Percentiles rank a stretch among this genome's conserved stretches.
Conservation (phyloP, 2,888 invertebrate species). For the Orthonevra nobilis region DNA sequence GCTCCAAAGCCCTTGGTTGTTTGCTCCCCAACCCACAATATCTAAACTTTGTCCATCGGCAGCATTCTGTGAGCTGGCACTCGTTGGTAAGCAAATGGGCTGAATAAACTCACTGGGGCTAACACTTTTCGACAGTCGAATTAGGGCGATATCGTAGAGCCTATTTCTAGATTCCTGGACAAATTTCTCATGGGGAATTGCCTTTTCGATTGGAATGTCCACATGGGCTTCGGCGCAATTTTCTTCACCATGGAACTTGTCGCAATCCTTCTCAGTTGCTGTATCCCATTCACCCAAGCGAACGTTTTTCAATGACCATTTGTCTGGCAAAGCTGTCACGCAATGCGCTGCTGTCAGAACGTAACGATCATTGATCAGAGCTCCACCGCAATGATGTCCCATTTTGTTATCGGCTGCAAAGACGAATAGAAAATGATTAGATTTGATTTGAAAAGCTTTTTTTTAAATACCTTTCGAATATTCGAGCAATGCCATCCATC, state of each 20-base stretch:
- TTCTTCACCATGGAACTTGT: conserved; percentile 78
- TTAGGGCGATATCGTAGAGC: conserved; percentile 87
- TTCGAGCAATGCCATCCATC: conserved; percentile 80
- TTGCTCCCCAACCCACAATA: conserved; percentile 86
- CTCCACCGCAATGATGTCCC: conserved; percentile 88
- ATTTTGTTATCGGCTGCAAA: conserved; percentile 74
- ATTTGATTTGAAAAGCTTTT: neutral
- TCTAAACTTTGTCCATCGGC: conserved; percentile 80
- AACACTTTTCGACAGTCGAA: conserved; percentile 83
- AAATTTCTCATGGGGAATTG: conserved; percentile 85
- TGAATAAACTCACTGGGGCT: conserved; percentile 82
- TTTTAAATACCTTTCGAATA: conserved; percentile 81
- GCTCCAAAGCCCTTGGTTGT: conserved; percentile 80
- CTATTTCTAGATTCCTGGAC: conserved; percentile 83
- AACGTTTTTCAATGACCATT: conserved; percentile 82
- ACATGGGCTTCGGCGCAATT: conserved; percentile 84
- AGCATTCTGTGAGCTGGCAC: conserved; percentile 73
- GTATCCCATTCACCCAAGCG: conserved; percentile 82
- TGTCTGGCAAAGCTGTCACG: conserved; percentile 82
- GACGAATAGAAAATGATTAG: neutral
- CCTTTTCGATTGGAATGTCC: conserved; percentile 83
- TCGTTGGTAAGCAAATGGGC: conserved; percentile 83
- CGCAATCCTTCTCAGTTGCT: conserved; percentile 83
- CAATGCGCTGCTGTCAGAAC: conserved; percentile 90
- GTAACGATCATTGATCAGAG: conserved; percentile 83